A percentile compares a stretch with the other conserved stretches of the same genome.
phyloP scores from a whole-genome alignment of 2,797 vertebrate genomes.

The Helicolenus hilgendorfi region DNA sequence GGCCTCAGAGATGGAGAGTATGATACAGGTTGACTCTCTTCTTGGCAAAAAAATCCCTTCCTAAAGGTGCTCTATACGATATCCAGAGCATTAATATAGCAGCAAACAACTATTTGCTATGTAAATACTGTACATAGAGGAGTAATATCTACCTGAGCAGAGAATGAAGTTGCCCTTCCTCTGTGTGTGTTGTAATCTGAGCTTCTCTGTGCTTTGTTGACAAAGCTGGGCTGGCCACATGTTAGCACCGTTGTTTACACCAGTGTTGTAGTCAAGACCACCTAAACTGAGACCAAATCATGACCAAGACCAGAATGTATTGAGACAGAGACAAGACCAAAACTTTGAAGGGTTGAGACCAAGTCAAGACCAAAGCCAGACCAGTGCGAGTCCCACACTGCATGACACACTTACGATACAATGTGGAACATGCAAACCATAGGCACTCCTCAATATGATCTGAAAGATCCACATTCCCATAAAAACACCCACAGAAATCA shows the following conservation, averaged over 20 bases:
- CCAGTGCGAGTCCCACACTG: no score
- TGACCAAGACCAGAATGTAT: neutral
- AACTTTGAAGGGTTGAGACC: neutral
- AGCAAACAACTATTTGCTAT: neutral
- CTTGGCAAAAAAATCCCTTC: conserved; percentile 1
- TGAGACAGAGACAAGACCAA: neutral
- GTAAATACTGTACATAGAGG: neutral
- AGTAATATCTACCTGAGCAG: neutral
- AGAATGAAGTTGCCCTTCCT: neutral
- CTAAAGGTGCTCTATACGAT: neutral
- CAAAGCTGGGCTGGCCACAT: neutral
- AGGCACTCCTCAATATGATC: no score
- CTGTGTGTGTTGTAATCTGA: neutral
- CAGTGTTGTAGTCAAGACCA: neutral
- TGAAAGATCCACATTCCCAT: no score
- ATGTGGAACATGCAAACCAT: no score
- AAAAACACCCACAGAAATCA: no score
- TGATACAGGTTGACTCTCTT: neutral
- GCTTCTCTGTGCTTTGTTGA: neutral
- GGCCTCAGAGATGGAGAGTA: conserved; percentile 29
- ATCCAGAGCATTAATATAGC: neutral
- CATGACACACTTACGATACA: no score
- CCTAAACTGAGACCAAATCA: neutral
- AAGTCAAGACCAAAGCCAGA: no score
- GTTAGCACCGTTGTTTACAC: neutral